Evolutionary conservation across 1,140 invertebrate species (phyloP), one percentile per base, ranked within the genome.

Genomic region (Drosophila mojavensis): DNA sequence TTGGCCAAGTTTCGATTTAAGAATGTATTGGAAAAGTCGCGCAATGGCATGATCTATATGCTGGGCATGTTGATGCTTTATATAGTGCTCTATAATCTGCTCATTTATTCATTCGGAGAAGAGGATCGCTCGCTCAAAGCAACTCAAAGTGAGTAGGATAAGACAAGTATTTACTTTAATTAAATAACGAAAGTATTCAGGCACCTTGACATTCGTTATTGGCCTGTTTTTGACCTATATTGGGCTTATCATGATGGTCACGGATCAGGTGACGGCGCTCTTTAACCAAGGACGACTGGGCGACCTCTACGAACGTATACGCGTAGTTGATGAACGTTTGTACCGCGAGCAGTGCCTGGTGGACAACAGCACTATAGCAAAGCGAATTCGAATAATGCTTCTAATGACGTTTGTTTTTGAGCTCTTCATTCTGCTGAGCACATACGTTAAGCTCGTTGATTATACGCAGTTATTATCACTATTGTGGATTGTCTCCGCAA

Each of bases 191-290:
- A 15, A 47, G 1, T 3, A 3, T 51, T 30, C 17, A 92, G 91
- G 90, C 54, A 92, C 92, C 56, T 74, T 92, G 43, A 92, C 92
- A 26, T 91, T 91, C 56, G 90, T 92, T 2, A 92, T 92, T 88
- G 92, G 92, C 5, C 20, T 92, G 5, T 92, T 92, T 61, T 60
- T 92, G 36, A 91, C 89, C 17, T 92, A 92, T 45, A 89, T 92
- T 54, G 90, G 88, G 6, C 73, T 92, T 2, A 78, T 91, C n/a
- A 92, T 92, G 91, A 92, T 92, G 91, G 66, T 61, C 17, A 85
- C 90, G 5, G 92, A 92, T 80, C 84, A 92, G 50, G 41, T 91
- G 5, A 79, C 78, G 0, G 81, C 79, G 0, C 24, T 92, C 5
- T 71, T 82, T 6, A 92, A 92, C 60, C 92, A 92, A 66, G 68